Base-by-base conservation (phyloP, 2,113 vertebrate species). In the Heterotis niloticus region DNA sequence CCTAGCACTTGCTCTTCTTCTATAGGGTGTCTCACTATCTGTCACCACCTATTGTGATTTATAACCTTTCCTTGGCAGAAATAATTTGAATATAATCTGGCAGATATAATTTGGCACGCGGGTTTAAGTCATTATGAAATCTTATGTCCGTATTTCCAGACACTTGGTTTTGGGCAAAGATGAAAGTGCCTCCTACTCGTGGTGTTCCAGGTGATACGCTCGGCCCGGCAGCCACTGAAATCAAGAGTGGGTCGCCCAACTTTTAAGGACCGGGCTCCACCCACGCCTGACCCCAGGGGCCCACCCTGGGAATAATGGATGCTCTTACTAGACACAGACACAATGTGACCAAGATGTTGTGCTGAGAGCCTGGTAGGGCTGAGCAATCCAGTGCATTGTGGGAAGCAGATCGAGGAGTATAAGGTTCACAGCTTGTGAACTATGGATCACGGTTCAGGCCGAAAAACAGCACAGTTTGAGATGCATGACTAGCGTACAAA, bases 241-340 rank as follows among this genome's bases (percentile, higher is more conserved):
- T 77, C 67, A 80, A 80, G 78, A 60, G 57, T 75, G 79, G 67
- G 82, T 75, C 65, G 71, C 71, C 76, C 77, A 34, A 34, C 54
- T 34, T 28, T 10, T n/a, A 17, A 51, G 26, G 23, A 78, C 77
- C 11, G 78, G 79, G 79, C 79, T 23, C 60, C 75, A 81, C 79
- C 70, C 62, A 78, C 28, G 65, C 79, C 71, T 83, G 69, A 80
- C 78, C 80, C 70, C 78, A 73, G 59, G 23, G 69, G 68, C 62
- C 71, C 51, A 23, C 20, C 65, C n/a, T 51, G 78, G 78, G 23
- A 13, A 20, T 13, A 52, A 23, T 20, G 64, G 72, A 20, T 26
- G 28, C 34, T 44, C 34, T 44, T 44, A 44, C 34, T 44, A 7
- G 34, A 44, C 34, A 44, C 34, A 7, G 34, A 44, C 34, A 44